phyloP scores from a whole-genome alignment of 2,113 vertebrate genomes.

The Muntiacus muntjak region DNA sequence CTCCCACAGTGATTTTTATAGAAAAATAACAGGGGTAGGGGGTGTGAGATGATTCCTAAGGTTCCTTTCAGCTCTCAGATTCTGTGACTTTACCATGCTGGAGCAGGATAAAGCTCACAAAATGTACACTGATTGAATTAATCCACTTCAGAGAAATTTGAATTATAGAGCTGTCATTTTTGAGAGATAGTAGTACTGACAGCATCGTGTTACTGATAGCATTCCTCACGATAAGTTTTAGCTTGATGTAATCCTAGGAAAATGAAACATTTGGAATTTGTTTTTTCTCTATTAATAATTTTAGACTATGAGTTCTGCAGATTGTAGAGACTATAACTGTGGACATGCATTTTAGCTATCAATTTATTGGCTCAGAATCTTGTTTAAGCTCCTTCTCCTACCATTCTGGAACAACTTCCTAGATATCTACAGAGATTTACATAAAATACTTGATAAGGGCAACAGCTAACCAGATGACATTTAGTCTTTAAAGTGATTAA shows the following conservation, averaged over 20 bases:
- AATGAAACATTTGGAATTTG: not conserved
- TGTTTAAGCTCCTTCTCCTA: not conserved
- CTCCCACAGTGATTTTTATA: constrained; percentile 41
- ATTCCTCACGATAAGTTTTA: not conserved
- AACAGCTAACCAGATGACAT: not conserved
- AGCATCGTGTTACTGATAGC: not conserved
- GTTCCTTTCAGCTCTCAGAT: not conserved
- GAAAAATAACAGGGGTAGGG: not conserved
- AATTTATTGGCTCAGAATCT: not conserved
- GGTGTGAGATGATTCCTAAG: not conserved
- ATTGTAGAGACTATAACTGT: not conserved
- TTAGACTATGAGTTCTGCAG: not conserved
- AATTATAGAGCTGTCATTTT: not conserved
- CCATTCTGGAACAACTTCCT: not conserved
- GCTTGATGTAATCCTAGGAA: not conserved
- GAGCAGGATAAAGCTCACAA: not conserved
- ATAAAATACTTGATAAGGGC: not conserved
- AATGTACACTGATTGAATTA: not conserved
- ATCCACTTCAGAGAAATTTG: not conserved
- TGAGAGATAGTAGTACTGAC: not conserved
- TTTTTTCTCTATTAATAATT: not conserved
- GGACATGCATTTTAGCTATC: not conserved
- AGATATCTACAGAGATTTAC: not conserved
- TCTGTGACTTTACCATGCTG: not conserved
- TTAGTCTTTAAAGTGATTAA: not conserved